phyloP scores from a whole-genome alignment of 2,797 vertebrate genomes.

The Tenualosa ilisha region DNA sequence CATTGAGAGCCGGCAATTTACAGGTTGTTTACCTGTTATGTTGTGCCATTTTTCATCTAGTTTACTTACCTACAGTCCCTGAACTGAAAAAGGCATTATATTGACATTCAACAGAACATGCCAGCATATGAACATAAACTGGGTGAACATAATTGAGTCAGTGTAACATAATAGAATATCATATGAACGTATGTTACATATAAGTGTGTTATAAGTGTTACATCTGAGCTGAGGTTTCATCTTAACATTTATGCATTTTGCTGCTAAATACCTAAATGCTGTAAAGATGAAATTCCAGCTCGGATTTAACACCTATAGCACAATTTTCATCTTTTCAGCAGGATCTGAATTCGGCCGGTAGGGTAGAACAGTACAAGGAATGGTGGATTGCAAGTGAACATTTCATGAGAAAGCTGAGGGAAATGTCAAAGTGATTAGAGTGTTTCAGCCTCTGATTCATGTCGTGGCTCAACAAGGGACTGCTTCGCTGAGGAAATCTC shows the following conservation, averaged over 20 bases:
- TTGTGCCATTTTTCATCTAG: slow-evolving; percentile 10
- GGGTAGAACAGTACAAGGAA: not conserved
- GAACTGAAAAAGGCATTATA: not conserved
- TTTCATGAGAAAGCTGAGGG: slow-evolving; percentile 57
- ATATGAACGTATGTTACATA: not conserved
- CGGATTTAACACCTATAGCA: too few species aligned
- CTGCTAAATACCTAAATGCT: too few species aligned
- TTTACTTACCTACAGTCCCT: not conserved
- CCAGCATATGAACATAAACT: not conserved
- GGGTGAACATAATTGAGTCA: not conserved
- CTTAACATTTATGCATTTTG: too few species aligned
- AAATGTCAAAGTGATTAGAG: slow-evolving; percentile 64
- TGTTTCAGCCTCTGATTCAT: slow-evolving; percentile 68
- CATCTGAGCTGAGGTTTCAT: not conserved
- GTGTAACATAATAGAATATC: not conserved
- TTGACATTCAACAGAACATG: too few species aligned
- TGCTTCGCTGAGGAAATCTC: slow-evolving; percentile 63
- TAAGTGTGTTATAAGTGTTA: not conserved
- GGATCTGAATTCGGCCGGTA: not conserved
- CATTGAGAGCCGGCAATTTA: slow-evolving; percentile 19
- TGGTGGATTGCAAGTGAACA: not conserved
- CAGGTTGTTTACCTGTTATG: not conserved
- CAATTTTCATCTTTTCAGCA: not conserved
- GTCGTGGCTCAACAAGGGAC: slow-evolving; percentile 71
- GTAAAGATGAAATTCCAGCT: too few species aligned